These are phyloP conservation scores for Tipula vernalis DNA, from an alignment of 2,888 invertebrate species.

Conservation along the genomic window DNA sequence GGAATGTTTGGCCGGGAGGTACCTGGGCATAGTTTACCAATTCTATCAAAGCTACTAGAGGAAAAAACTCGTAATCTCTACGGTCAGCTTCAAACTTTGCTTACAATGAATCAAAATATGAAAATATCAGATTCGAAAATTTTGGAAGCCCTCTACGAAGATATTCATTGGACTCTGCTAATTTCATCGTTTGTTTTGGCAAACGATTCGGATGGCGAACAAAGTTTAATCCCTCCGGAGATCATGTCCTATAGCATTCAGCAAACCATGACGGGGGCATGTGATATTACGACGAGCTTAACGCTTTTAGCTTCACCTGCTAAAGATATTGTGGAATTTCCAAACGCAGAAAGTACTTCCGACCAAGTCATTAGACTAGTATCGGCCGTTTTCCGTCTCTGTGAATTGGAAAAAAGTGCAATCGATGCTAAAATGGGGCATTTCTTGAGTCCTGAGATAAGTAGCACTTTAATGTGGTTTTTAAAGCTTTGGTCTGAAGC, in stretches of 20 bases:
- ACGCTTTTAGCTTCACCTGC: constrained; percentile 28
- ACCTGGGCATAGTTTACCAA: constrained; percentile 49
- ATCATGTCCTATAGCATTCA: constrained; percentile 44
- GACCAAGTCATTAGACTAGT: constrained; percentile 41
- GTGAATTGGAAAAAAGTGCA: constrained; percentile 50
- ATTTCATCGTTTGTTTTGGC: constrained; percentile 54
- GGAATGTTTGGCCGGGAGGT: constrained; percentile 43
- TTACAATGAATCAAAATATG: constrained; percentile 29
- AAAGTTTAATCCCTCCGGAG: constrained; percentile 49
- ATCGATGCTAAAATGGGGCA: constrained; percentile 45
- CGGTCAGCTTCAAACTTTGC: constrained; percentile 29
- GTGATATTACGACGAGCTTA: constrained; percentile 18
- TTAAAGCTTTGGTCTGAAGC: constrained; percentile 49
- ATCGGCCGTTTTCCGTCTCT: constrained; percentile 47
- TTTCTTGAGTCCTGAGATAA: constrained; percentile 58
- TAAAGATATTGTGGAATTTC: constrained; percentile 19
- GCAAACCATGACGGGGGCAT: constrained; percentile 29
- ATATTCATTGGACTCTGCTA: constrained; percentile 80
- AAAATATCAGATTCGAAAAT: constrained; percentile 34
- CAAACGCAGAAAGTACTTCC: constrained; percentile 19
- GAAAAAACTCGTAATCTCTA: constrained; percentile 28
- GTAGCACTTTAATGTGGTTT: constrained; percentile 54
- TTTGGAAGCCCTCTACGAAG: constrained; percentile 60
- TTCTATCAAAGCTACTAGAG: constrained; percentile 39
- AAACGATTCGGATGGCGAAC: constrained; percentile 54